These are phyloP conservation scores for Mionectes macconnelli DNA, from an alignment of 2,113 vertebrate genomes.

Conservation along the genomic window DNA sequence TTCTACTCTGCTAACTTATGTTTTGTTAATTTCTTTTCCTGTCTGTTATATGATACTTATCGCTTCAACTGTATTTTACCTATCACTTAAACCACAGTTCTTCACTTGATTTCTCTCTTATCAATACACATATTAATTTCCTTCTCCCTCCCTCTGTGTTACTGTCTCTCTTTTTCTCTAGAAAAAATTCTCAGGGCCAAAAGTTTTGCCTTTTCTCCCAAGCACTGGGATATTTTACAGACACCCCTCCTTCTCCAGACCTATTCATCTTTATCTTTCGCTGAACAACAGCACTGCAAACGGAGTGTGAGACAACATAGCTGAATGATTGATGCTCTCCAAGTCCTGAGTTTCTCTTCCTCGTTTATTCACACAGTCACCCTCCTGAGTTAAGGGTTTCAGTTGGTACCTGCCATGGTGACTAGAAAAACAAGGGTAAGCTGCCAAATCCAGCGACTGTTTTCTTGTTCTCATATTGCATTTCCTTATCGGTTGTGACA, in stretches of 20 bases:
- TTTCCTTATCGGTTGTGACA: constrained; percentile 79
- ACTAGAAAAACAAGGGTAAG: constrained; percentile 60
- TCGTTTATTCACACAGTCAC: not conserved
- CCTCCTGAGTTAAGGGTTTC: constrained; percentile 23
- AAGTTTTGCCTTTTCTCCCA: constrained; percentile 28
- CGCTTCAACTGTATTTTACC: constrained; percentile 16
- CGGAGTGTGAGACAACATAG: constrained; percentile 46
- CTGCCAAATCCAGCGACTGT: constrained; percentile 60
- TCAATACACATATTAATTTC: constrained; percentile 59
- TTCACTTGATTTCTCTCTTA: constrained; percentile 66
- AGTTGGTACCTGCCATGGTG: constrained; percentile 43
- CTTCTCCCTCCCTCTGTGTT: constrained; percentile 5
- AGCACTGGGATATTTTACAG: constrained; percentile 43
- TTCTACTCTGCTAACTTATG: not conserved
- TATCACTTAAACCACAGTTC: constrained; percentile 54
- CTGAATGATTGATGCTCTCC: constrained; percentile 64
- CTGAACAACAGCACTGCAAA: constrained; percentile 66
- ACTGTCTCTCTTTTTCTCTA: constrained; percentile 7
- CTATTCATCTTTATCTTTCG: constrained; percentile 69
- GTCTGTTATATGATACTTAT: not conserved
- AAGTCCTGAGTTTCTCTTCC: constrained; percentile 1
- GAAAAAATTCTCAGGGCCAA: constrained; percentile 23
- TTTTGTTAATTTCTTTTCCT: constrained; percentile 50
- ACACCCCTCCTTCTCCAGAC: not conserved
- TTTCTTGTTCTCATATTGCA: constrained; percentile 68